Evolutionary conservation across 2,113 vertebrate species (phyloP).

Genomic region (Collichthys lucidus): DNA sequence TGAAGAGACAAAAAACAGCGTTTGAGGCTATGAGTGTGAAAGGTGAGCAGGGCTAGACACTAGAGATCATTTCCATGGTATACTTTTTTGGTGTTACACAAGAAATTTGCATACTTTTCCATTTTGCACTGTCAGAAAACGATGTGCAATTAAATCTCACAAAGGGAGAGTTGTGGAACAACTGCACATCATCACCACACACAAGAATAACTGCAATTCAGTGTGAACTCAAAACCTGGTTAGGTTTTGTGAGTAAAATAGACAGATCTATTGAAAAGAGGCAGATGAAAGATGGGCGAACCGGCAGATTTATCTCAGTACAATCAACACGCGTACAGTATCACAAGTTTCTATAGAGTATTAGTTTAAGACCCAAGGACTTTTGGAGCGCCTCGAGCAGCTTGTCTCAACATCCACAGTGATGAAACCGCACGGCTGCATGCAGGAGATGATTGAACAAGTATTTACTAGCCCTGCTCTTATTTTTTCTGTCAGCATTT

Average conservation of each 20-base stretch:
- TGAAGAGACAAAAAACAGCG: background rate
- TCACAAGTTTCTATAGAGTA: background rate
- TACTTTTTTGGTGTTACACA: no score
- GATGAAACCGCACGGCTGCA: background rate
- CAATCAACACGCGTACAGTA: background rate
- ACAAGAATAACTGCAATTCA: background rate
- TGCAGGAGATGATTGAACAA: conserved; percentile 26
- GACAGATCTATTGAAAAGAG: no score
- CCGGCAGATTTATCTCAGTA: background rate
- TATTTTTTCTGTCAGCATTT: conserved; percentile 15
- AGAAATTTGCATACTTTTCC: background rate
- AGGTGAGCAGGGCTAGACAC: background rate
- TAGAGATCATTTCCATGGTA: no score
- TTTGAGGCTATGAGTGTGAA: background rate
- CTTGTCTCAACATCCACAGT: conserved; percentile 17
- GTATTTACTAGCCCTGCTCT: conserved; percentile 28
- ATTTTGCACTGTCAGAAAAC: no score
- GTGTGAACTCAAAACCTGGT: background rate
- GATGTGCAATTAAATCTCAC: no score
- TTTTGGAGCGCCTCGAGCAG: background rate
- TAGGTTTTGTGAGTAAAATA: background rate
- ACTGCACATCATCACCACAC: background rate
- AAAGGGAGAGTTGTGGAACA: background rate
- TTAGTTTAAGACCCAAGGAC: background rate
- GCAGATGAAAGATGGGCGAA: background rate